phyloP scores from a whole-genome alignment of 2,797 vertebrate species.

The Ceryle rudis region DNA sequence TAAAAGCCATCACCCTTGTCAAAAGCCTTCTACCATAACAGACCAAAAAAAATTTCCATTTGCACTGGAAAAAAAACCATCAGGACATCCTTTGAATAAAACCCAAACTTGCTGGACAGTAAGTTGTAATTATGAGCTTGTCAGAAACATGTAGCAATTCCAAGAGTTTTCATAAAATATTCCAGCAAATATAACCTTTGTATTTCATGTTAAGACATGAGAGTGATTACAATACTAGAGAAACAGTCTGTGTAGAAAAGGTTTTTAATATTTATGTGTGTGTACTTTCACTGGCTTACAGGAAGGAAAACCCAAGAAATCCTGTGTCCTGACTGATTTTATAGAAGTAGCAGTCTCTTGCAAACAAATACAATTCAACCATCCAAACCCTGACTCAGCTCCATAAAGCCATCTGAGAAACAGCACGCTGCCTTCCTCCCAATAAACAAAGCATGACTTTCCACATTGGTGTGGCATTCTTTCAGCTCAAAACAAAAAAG shows the following conservation, averaged over 20 bases:
- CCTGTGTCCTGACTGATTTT: background rate
- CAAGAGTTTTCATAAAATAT: background rate
- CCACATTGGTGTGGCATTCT: background rate
- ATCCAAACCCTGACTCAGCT: background rate
- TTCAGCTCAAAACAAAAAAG: background rate
- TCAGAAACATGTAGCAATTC: background rate
- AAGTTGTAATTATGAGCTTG: background rate
- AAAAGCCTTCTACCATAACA: background rate
- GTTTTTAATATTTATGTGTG: background rate
- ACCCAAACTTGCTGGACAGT: background rate
- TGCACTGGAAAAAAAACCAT: background rate
- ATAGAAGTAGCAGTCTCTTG: background rate
- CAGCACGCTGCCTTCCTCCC: background rate
- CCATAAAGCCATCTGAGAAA: background rate
- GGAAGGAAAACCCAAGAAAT: background rate
- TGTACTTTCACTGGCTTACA: background rate
- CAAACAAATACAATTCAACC: background rate
- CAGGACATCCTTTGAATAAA: background rate
- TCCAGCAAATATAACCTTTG: background rate
- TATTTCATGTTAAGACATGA: background rate
- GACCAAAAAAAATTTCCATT: background rate
- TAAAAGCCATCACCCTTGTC: conserved; percentile 8
- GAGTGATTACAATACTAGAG: background rate
- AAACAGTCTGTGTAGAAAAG: background rate
- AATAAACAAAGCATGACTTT: background rate